Conservation (phyloP, 2,888 invertebrate genomes). For the Nomada fabriciana region DNA sequence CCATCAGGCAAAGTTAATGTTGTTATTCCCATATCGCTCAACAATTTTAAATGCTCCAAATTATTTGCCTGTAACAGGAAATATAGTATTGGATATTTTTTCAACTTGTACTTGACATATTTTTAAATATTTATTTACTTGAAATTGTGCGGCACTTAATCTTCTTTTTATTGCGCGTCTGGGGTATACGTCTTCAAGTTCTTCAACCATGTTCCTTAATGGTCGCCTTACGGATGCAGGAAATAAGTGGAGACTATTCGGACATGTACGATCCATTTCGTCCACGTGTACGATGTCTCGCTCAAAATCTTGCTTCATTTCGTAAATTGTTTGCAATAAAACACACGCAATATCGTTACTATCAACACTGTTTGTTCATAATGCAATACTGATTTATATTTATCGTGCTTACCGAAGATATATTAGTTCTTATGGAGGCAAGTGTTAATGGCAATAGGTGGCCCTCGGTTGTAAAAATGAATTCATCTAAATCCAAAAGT, state of each 20-base stretch:
- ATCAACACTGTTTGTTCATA: not conserved
- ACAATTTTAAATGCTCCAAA: slow-evolving; percentile 93
- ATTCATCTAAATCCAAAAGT: slow-evolving; percentile 92
- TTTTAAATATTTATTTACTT: slow-evolving; percentile 80
- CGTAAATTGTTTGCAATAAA: slow-evolving; percentile 17
- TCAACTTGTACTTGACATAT: slow-evolving; percentile 6
- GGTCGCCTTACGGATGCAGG: slow-evolving; percentile 94
- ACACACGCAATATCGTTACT: not conserved
- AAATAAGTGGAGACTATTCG: slow-evolving; percentile 93
- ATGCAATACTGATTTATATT: slow-evolving; percentile 33
- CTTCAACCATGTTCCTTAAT: slow-evolving; percentile 93
- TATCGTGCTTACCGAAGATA: slow-evolving; percentile 84
- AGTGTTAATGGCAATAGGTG: slow-evolving; percentile 96
- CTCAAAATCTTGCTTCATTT: slow-evolving; percentile 77
- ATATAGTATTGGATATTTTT: not conserved
- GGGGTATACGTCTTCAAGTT: slow-evolving; percentile 93
- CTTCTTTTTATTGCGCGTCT: slow-evolving; percentile 87
- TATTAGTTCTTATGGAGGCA: slow-evolving; percentile 88
- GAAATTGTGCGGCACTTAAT: slow-evolving; percentile 90
- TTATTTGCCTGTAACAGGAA: slow-evolving; percentile 89
- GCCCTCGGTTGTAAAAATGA: slow-evolving; percentile 97
- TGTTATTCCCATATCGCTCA: slow-evolving; percentile 97
- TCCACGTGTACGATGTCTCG: slow-evolving; percentile 85
- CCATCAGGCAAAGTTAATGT: slow-evolving; percentile 95
- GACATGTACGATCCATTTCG: slow-evolving; percentile 91